Base-by-base conservation (phyloP, 1,140 invertebrate species). In the Drosophila kurseongensis region DNA sequence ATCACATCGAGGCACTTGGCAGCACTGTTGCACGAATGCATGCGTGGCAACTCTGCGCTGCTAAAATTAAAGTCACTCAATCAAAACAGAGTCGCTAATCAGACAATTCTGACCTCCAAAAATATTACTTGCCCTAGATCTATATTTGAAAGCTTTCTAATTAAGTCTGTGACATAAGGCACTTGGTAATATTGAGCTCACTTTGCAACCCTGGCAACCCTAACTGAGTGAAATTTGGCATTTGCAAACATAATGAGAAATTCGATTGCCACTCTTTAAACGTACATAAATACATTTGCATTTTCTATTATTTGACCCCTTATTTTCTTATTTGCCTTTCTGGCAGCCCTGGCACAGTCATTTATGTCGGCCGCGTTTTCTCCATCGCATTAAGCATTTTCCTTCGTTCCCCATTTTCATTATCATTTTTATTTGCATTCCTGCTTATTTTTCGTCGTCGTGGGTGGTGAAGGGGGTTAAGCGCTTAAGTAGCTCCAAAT, bases 401-500 rank as follows among this genome's bases (percentile, higher is more conserved):
- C 14, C 61, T 48, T 47, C 27, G 6, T 14, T 35, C 27, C n/a
- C 35, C 48, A 16, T 29, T 51, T 29, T 36, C 9, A 9, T 61
- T 52, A 1, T 12, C 14, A n/a, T 35, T 23, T 23, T 23, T 4
- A 40, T 32, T 58, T 32, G 65, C 18, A 32, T 29, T 18, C 12
- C 7, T n/a, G 16, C 50, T 27, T 66, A 69, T 48, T 56, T 69
- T 71, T 63, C 45, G 2, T 35, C 38, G 23, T 44, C 32, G 48
- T 55, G 23, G 63, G 47, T 23, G 44, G 44, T 18, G 10, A 16
- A 50, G 32, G 50, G 51, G 62, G 35, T 80, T 74, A 72, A 79
- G 60, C 61, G 77, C 73, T 66, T 75, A 79, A 80, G 67, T 78
- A 80, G 81, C 78, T 78, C 82, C 78, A 62, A 73, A 71, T 77